Conservation (phyloP, 2,113 vertebrate genomes). For the Psilopsiagon aurifrons region DNA sequence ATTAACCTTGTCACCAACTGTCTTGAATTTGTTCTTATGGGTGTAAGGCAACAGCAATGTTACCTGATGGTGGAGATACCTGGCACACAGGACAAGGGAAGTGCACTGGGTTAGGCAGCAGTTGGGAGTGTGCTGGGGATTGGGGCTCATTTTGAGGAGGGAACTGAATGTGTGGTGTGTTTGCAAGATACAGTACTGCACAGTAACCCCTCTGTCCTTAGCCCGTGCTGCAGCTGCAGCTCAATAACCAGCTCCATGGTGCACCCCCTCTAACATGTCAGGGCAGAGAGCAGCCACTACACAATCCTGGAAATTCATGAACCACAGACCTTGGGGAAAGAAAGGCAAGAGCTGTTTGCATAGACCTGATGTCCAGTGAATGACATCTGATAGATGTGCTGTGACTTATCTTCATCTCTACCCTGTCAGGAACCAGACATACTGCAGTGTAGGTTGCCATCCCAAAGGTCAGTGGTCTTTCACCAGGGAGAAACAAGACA, state of each 20-base stretch:
- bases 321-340: neutral
- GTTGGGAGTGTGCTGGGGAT: rapidly evolving
- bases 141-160: neutral
- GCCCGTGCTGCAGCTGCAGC: neutral
- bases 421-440: neutral
- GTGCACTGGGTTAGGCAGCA: neutral
- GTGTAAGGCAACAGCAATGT: neutral
- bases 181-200: neutral
- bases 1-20: neutral
- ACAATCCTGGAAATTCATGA: neutral
- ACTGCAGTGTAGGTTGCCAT: neutral
- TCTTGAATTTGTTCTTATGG: neutral
- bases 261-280: rapidly evolving
- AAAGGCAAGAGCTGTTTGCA: neutral
- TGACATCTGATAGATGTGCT: neutral
- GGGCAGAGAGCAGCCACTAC: neutral
- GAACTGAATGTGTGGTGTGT: rapidly evolving
- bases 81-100: neutral
- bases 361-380: neutral
- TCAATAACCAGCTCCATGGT: neutral
- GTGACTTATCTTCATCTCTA: neutral
- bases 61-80: neutral
- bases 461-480: neutral
- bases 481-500: neutral
- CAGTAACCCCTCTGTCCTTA: neutral